Base-by-base conservation (phyloP, 2,888 invertebrate species). In the Ochropleura plecta region DNA sequence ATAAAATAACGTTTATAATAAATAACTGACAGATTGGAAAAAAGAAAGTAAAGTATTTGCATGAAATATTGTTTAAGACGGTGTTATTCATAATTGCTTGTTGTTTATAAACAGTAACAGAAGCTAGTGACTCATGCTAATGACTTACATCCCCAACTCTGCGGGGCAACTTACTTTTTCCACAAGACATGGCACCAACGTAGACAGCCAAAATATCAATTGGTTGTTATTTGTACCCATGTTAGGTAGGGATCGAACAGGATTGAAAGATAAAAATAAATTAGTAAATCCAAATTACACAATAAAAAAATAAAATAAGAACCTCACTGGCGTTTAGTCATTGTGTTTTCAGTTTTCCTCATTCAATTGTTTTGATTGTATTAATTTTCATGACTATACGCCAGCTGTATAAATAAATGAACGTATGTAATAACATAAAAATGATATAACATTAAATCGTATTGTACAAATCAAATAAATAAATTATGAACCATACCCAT, bases 251-350 rank as follows among this genome's bases (percentile, higher is more conserved):
- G 92, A 93, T 93, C 95, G 94, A 92, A 91, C 90, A 90, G 92
- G 91, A 88, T 91, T 94, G 93, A 94, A 93, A 95, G 91, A 95
- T 89, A 95, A 96, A 96, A 95, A 94, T 88, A 94, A 94, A 96
- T 96, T 96, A 96, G 94, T 95, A 95, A 93, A 93, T 93, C 92
- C 92, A 92, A 92, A 89, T 88, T 90, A 92, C 83, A 91, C 87
- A 89, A 88, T 84, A 81, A 89, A 84, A 85, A 79, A 85, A 77
- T n/a, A 80, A 76, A 78, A 83, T 73, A 72, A 77, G 46, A 73
- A 63, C 49, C 55, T 73, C 76, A 82, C 85, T 76, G 86, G 84
- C 84, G 73, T 81, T 76, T 72, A 82, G 70, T 83, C 79, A 84
- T 63, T 60, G 40, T 78, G 80, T 76, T 83, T 81, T 70, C 46